Evolutionary conservation across 2,888 invertebrate species (phyloP).

Genomic region (Epistrophella euchroma): DNA sequence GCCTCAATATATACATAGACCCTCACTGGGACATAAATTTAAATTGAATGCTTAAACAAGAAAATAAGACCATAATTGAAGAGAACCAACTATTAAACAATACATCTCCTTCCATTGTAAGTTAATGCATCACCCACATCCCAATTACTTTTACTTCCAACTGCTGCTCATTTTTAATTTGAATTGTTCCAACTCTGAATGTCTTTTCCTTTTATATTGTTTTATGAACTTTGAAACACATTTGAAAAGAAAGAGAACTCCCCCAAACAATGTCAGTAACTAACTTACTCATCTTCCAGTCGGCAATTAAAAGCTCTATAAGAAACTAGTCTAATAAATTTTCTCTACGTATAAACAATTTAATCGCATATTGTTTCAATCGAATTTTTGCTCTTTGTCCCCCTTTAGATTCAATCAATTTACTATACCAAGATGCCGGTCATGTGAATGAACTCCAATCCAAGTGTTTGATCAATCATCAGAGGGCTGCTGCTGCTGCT

Average conservation of each 20-base stretch:
- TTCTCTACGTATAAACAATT: constrained; percentile 11
- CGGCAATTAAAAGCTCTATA: constrained; percentile 45
- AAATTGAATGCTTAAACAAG: constrained; percentile 47
- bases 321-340: constrained; percentile 9
- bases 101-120: constrained; percentile 12
- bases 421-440: constrained; percentile 44
- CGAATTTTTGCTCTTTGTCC: constrained; percentile 33
- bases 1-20: background rate
- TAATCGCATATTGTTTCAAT: constrained; percentile 42
- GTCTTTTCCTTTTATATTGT: constrained; percentile 50
- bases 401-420: constrained; percentile 44
- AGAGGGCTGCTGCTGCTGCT: constrained; percentile 54
- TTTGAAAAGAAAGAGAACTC: constrained; percentile 1
- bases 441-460: constrained; percentile 70
- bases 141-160: constrained; percentile 61
- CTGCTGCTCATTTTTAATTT: constrained; percentile 61
- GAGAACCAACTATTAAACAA: constrained; percentile 33
- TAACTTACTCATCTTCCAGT: constrained; percentile 30
- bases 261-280: constrained; percentile 17
- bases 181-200: constrained; percentile 41
- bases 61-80: constrained; percentile 55
- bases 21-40: constrained; percentile 43
- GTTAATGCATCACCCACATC: constrained; percentile 48
- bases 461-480: constrained; percentile 58
- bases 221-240: constrained; percentile 8